phyloP scores from a whole-genome alignment of 2,888 invertebrate species.

The Rhingia rostrata region DNA sequence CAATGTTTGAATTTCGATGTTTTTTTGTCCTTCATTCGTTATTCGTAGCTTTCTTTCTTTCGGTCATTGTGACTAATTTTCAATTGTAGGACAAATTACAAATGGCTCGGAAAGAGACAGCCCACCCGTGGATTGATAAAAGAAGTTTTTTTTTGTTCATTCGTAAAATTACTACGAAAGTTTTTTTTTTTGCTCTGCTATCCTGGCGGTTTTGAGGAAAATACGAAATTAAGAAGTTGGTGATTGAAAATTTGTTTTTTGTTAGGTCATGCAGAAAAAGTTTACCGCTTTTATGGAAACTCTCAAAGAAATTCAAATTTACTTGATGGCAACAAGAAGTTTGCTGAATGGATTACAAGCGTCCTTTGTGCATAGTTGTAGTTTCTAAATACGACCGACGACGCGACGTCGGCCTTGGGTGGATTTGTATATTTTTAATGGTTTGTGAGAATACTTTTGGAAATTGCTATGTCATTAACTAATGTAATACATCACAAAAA shows the following conservation, averaged over 20 bases:
- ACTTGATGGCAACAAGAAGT: too few relatives aligned
- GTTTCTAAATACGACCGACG: too few relatives aligned
- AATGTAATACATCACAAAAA: too few relatives aligned
- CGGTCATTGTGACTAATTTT: constrained; percentile 66
- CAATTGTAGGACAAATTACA: constrained; percentile 60
- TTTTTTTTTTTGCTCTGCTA: background rate
- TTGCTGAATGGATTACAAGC: too few relatives aligned
- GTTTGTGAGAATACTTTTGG: too few relatives aligned
- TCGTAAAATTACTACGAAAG: constrained; percentile 50
- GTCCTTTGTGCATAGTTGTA: too few relatives aligned
- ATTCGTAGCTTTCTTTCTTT: constrained; percentile 4
- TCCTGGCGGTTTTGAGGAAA: background rate
- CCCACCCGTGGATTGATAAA: constrained; percentile 2
- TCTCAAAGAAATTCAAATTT: too few relatives aligned
- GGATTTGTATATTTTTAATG: too few relatives aligned
- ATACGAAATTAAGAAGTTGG: constrained; percentile 45
- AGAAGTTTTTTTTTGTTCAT: constrained; percentile 26
- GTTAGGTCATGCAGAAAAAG: constrained; percentile 58
- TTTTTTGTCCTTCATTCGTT: constrained; percentile 2
- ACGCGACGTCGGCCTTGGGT: too few relatives aligned
- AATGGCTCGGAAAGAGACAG: constrained; percentile 48
- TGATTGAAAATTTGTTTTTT: constrained; percentile 55
- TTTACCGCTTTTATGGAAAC: background rate
- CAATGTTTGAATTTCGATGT: constrained; percentile 45
- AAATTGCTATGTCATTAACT: too few relatives aligned